Conservation (phyloP, 1,140 invertebrate species). For the Sycobia sp. region DNA sequence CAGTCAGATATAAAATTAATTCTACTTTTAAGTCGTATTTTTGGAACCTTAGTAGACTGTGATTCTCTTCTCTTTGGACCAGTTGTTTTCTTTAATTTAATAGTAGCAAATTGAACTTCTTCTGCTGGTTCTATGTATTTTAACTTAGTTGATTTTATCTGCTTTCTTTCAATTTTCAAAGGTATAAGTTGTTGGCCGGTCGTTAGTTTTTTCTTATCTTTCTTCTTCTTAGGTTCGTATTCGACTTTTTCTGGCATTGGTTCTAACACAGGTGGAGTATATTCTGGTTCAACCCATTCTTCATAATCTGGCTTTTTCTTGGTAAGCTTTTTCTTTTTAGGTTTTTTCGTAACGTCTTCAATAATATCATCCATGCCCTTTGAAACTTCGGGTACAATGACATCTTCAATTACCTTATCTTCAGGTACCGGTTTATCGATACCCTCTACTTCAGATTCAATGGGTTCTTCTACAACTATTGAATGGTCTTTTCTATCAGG, state of each 20-base stretch:
- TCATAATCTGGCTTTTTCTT: conserved; percentile 57
- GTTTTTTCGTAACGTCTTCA: conserved; percentile 36
- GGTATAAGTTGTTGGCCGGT: conserved; percentile 45
- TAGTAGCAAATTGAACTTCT: conserved; percentile 64
- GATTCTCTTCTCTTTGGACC: conserved; percentile 61
- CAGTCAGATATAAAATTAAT: conserved; percentile 67
- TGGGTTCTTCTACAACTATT: neutral
- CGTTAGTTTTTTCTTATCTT: conserved; percentile 51
- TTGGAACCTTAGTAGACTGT: conserved; percentile 63
- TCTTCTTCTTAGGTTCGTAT: conserved; percentile 55
- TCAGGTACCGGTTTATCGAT: neutral
- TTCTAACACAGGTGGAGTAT: conserved; percentile 57
- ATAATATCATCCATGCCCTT: conserved; percentile 8
- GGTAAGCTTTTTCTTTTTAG: conserved; percentile 53
- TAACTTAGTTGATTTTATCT: conserved; percentile 56
- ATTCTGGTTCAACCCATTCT: conserved; percentile 59
- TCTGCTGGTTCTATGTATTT: conserved; percentile 54
- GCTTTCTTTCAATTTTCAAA: conserved; percentile 57
- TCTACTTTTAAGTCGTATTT: conserved; percentile 70
- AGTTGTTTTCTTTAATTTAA: conserved; percentile 69
- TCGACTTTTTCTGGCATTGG: conserved; percentile 59
- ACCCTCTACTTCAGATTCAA: neutral
- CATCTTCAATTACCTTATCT: neutral
- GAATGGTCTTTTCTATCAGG: neutral
- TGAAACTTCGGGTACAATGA: neutral